phyloP scores from a whole-genome alignment of 2,113 vertebrate species.

The Mirza zaza region DNA sequence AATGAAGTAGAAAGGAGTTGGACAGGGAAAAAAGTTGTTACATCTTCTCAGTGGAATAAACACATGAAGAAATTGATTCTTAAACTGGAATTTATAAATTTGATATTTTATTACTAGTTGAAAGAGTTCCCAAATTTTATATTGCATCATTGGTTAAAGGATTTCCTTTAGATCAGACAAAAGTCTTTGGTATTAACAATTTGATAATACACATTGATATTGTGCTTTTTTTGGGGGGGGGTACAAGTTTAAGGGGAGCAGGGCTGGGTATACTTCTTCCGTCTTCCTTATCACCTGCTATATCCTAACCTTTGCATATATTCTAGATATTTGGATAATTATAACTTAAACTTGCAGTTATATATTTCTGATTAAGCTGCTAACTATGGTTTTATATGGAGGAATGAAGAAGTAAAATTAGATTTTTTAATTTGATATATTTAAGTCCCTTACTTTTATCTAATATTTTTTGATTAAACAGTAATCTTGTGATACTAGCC shows the following conservation, averaged over 20 bases:
- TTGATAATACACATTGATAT: neutral
- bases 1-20: neutral
- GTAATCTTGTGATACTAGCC: neutral
- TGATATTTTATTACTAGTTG: neutral
- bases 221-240: neutral
- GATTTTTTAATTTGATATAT: slow-evolving; percentile 16
- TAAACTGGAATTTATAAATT: neutral
- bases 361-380: neutral
- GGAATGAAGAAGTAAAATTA: slow-evolving; percentile 15
- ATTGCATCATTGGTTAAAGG: neutral
- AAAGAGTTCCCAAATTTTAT: neutral
- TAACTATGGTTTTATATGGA: neutral
- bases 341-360: neutral
- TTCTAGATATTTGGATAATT: neutral
- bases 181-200: neutral
- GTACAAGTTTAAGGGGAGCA: neutral
- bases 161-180: neutral
- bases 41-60: neutral
- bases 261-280: neutral
- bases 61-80: slow-evolving; percentile 27
- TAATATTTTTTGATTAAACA: slow-evolving; percentile 27
- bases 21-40: slow-evolving; percentile 5
- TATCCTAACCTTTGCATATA: neutral
- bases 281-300: neutral
- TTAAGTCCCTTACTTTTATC: slow-evolving; percentile 29